phyloP scores from a whole-genome alignment of 2,888 invertebrate species.

The Muscina levida region DNA sequence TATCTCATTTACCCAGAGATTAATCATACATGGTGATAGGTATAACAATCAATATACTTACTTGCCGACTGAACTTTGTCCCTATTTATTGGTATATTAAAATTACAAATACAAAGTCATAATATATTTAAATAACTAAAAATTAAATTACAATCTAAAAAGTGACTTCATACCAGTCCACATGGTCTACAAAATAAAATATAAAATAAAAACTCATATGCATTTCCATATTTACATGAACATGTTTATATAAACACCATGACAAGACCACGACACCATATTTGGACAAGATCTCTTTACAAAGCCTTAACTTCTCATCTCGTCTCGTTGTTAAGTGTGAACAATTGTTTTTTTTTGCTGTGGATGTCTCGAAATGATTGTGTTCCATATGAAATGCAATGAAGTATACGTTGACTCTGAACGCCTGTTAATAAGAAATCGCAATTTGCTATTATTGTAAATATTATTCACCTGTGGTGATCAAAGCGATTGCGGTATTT shows the following conservation, averaged over 20 bases:
- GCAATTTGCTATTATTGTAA: constrained; percentile 1
- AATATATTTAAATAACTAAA: too few relatives aligned
- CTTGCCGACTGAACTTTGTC: too few relatives aligned
- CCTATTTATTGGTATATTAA: too few relatives aligned
- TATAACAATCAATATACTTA: too few relatives aligned
- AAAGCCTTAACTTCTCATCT: neutral
- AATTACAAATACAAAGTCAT: too few relatives aligned
- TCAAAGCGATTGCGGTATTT: constrained; percentile 5
- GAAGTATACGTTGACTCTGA: neutral
- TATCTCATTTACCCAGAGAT: too few relatives aligned
- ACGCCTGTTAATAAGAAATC: constrained; percentile 7
- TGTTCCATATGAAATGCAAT: too few relatives aligned
- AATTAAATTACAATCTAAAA: too few relatives aligned
- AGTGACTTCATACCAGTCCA: neutral
- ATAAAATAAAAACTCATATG: neutral
- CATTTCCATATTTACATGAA: constrained; percentile 9
- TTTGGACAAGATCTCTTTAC: constrained; percentile 11
- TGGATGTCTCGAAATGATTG: constrained; percentile 5
- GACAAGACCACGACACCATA: neutral
- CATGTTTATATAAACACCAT: neutral
- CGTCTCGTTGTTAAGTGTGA: constrained; percentile 8
- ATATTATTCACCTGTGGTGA: constrained; percentile 26
- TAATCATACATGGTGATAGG: too few relatives aligned
- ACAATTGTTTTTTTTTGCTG: constrained; percentile 16
- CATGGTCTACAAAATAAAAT: neutral